Evolutionary conservation across 2,113 vertebrate genomes (phyloP).

Genomic region (Corydoras maculifer): DNA sequence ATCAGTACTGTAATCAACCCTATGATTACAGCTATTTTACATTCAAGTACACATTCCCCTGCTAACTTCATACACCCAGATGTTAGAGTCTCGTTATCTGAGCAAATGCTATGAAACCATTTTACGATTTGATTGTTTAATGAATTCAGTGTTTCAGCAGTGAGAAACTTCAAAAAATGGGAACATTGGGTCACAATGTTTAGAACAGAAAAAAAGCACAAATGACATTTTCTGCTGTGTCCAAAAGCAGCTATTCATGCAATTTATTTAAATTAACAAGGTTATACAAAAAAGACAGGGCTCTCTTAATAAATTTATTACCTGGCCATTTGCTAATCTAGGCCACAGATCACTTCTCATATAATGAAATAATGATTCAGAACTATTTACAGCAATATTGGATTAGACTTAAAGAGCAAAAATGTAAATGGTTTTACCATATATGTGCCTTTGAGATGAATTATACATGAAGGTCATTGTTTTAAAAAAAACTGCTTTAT

Average conservation of each 20-base stretch:
- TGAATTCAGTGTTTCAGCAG: too few species aligned
- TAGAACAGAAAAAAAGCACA: not conserved
- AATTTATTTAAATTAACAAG: too few species aligned
- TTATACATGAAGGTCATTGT: constrained; percentile 22
- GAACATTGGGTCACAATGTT: constrained; percentile 39
- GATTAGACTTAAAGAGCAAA: not conserved
- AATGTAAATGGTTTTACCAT: not conserved
- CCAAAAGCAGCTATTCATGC: too few species aligned
- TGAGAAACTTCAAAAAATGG: not conserved
- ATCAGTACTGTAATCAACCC: not conserved
- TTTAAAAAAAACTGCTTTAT: not conserved
- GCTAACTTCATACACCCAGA: not conserved
- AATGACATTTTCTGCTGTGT: too few species aligned
- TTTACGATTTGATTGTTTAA: too few species aligned
- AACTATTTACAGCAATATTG: constrained; percentile 5
- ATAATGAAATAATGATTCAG: not conserved
- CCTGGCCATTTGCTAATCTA: not conserved
- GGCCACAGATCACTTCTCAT: not conserved
- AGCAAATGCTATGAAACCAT: too few species aligned
- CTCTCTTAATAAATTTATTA: not conserved
- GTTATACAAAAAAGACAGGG: too few species aligned
- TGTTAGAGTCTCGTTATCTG: not conserved
- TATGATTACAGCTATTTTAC: not conserved
- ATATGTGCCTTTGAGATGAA: constrained; percentile 6
- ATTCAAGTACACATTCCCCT: not conserved